phyloP scores from a whole-genome alignment of 2,797 vertebrate genomes.

The Sebastes trivittatus region DNA sequence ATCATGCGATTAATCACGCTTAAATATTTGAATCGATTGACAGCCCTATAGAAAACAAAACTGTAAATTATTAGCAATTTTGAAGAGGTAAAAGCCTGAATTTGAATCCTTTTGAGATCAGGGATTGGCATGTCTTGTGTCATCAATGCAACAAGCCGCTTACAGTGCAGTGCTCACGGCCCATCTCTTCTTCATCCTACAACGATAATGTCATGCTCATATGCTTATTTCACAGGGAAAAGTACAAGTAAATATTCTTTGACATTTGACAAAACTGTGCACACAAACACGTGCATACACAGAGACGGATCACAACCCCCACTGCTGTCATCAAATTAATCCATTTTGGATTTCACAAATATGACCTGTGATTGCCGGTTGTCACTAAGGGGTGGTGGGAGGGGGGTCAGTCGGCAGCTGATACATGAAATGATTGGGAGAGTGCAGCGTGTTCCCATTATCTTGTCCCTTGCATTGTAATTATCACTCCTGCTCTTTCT shows the following conservation, averaged over 20 bases:
- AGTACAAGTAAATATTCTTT: constrained; percentile 64
- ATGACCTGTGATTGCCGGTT: constrained; percentile 84
- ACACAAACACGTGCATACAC: constrained; percentile 30
- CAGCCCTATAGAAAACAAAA: neutral
- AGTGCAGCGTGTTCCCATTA: constrained; percentile 87
- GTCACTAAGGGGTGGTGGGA: constrained; percentile 48
- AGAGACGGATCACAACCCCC: constrained; percentile 58
- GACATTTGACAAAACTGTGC: constrained; percentile 68
- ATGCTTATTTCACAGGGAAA: constrained; percentile 34
- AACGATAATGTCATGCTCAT: constrained; percentile 14
- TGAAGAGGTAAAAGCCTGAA: neutral
- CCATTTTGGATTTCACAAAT: constrained; percentile 83
- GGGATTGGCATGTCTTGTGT: neutral
- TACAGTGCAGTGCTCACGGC: neutral
- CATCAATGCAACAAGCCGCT: neutral
- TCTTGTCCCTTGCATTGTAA: constrained; percentile 89
- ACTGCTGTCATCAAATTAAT: constrained; percentile 72
- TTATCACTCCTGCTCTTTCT: constrained; percentile 89
- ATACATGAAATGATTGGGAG: constrained; percentile 87
- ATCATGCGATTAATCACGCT: no score
- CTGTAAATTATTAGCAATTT: neutral
- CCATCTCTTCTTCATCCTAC: neutral
- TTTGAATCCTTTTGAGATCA: neutral
- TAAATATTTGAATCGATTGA: neutral
- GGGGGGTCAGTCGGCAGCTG: constrained; percentile 80